These are phyloP conservation scores for Alouatta palliata DNA, from an alignment of 2,113 vertebrate species.

Conservation along the genomic window DNA sequence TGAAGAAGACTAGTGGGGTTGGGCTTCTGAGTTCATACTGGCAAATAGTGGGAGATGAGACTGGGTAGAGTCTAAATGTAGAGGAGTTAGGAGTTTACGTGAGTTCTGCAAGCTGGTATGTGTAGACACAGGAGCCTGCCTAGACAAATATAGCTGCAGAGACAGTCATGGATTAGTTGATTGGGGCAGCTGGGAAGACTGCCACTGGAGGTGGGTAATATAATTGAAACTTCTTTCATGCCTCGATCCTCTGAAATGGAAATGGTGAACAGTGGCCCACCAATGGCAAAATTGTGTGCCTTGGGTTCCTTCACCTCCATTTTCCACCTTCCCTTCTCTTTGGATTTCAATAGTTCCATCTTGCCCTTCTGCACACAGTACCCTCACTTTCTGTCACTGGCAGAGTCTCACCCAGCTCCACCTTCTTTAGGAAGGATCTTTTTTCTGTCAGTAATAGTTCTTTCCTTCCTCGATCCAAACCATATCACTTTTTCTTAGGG, in stretches of 20 bases:
- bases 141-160: conserved; percentile 55
- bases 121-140: conserved; percentile 25
- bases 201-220: not conserved
- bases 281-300: not conserved
- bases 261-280: not conserved
- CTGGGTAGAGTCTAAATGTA: conserved; percentile 38
- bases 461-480: not conserved
- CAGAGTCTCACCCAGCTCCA: not conserved
- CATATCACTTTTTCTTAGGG: not conserved
- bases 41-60: conserved; percentile 3
- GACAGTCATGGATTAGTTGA: conserved; percentile 57
- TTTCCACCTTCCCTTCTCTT: not conserved
- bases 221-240: conserved; percentile 38
- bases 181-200: conserved; percentile 59
- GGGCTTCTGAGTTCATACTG: conserved; percentile 3
- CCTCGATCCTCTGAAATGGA: conserved; percentile 8
- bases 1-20: not conserved
- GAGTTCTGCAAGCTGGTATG: conserved; percentile 20
- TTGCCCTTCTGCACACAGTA: not conserved
- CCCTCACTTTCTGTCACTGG: not conserved
- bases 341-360: not conserved
- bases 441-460: not conserved
- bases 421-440: not conserved
- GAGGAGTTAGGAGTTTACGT: not conserved
- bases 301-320: not conserved